These are phyloP conservation scores for Mionectes macconnelli DNA, from an alignment of 2,113 vertebrate species.

Conservation along the genomic window DNA sequence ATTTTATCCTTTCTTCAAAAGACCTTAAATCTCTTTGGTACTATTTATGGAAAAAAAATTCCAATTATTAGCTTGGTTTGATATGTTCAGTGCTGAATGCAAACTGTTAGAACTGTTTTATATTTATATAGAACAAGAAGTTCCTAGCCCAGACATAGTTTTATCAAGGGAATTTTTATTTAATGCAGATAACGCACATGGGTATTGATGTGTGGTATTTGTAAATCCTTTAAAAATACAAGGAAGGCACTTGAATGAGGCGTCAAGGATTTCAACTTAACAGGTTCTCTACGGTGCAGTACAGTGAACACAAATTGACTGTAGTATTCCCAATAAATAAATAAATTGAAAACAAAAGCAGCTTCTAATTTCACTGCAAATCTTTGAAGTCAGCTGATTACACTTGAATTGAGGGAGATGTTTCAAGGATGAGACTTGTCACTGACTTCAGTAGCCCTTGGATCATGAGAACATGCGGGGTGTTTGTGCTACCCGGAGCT, in stretches of 20 bases:
- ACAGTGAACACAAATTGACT: neutral
- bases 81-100: neutral
- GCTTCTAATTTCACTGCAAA: neutral
- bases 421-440: neutral
- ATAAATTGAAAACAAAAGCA: neutral
- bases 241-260: neutral
- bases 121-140: neutral
- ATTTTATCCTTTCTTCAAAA: neutral
- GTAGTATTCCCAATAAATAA: neutral
- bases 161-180: neutral
- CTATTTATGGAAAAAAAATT: neutral
- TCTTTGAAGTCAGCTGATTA: neutral
- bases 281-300: neutral
- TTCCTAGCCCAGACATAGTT: neutral
- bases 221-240: neutral
- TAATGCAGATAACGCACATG: neutral
- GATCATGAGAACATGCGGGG: accelerated
- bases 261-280: neutral
- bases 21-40: neutral
- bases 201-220: neutral
- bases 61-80: neutral
- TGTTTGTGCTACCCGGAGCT: neutral
- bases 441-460: neutral
- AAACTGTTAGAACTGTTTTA: neutral
- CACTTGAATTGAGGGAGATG: neutral